Percentiles rank a stretch among this genome's conserved stretches.
Evolutionary conservation across 2,888 invertebrate genomes (phyloP).

Genomic region (Stenurella melanura): DNA sequence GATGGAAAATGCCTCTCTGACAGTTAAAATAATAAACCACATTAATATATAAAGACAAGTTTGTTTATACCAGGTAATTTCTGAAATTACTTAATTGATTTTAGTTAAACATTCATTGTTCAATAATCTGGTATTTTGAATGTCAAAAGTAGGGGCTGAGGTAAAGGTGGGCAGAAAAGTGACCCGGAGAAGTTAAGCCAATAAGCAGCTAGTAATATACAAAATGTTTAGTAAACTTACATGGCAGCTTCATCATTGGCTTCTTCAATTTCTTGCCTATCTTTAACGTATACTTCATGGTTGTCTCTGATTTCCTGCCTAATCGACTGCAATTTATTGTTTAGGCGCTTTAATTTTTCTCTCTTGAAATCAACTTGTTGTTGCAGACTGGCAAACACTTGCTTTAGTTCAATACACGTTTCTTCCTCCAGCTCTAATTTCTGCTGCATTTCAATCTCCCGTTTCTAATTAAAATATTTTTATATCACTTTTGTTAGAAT

Average conservation of each 20-base stretch:
- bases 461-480: slow-evolving; percentile 67
- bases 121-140: no score
- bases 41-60: no score
- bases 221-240: slow-evolving; percentile 61
- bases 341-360: slow-evolving; percentile 92
- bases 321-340: slow-evolving; percentile 84
- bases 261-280: slow-evolving; percentile 93
- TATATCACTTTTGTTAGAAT: slow-evolving; percentile 13
- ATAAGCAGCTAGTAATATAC: no score
- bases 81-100: no score
- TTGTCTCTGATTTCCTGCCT: slow-evolving; percentile 88
- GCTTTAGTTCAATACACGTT: slow-evolving; percentile 90
- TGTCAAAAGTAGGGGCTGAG: no score
- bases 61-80: no score
- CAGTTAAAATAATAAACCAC: no score
- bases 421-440: slow-evolving; percentile 95
- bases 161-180: no score
- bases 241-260: slow-evolving; percentile 93
- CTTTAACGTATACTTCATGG: slow-evolving; percentile 91
- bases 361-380: slow-evolving; percentile 98
- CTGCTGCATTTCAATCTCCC: slow-evolving; percentile 94
- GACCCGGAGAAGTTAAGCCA: no score
- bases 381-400: slow-evolving; percentile 92
- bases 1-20: no score
- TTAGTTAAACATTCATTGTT: no score